phyloP scores from a whole-genome alignment of 2,888 invertebrate species.

The Pilophorus perplexus region DNA sequence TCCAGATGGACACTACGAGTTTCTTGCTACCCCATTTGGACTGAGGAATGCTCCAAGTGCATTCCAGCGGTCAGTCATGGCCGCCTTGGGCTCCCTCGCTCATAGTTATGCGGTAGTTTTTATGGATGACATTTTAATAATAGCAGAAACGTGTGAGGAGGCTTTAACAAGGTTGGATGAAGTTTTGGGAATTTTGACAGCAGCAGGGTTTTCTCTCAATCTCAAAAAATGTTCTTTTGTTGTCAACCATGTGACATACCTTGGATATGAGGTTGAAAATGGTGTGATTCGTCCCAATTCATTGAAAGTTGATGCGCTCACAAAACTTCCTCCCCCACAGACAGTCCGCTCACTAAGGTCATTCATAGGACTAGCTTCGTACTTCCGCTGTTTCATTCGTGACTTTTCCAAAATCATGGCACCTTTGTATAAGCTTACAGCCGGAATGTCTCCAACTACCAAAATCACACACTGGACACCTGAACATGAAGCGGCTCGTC shows the following conservation, averaged over 20 bases:
- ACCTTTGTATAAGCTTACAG: not conserved
- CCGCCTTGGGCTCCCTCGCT: too few relatives aligned
- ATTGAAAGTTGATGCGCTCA: not conserved
- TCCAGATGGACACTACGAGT: too few relatives aligned
- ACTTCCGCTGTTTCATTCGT: slow-evolving; percentile 14
- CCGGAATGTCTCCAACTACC: not conserved
- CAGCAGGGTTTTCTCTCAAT: slow-evolving; percentile 5
- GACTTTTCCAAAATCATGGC: slow-evolving; percentile 14
- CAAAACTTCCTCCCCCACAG: slow-evolving; percentile 1
- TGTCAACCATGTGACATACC: not conserved
- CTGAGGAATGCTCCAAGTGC: too few relatives aligned
- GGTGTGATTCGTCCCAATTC: slow-evolving; percentile 2
- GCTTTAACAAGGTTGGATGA: slow-evolving; percentile 4
- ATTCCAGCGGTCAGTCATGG: too few relatives aligned
- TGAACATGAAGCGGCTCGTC: not conserved
- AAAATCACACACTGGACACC: slow-evolving; percentile 12
- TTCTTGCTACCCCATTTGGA: too few relatives aligned
- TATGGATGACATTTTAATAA: slow-evolving; percentile 9
- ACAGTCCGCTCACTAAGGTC: slow-evolving; percentile 6
- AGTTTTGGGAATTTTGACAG: not conserved
- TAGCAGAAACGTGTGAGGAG: slow-evolving; percentile 6
- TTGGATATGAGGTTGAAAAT: not conserved
- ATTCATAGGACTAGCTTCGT: slow-evolving; percentile 6
- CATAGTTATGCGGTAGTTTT: slow-evolving; percentile 4
- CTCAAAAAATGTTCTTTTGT: slow-evolving; percentile 4